These are phyloP conservation scores for Drosophila formosana DNA, from an alignment of 2,888 invertebrate genomes.

Conservation along the genomic window DNA sequence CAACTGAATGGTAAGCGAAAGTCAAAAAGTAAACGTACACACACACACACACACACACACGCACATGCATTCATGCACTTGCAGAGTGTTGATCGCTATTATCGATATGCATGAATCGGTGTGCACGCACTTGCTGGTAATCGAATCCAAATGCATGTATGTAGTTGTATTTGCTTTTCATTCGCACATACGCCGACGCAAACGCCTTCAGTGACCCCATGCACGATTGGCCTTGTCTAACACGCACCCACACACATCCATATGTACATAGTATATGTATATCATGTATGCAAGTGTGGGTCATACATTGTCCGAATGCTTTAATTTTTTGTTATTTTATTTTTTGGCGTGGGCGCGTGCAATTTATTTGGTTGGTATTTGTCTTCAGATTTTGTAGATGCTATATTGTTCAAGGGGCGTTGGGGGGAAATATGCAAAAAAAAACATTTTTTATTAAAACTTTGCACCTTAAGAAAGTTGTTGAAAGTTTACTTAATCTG, in stretches of 20 bases:
- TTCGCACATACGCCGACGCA: slow-evolving; percentile 21
- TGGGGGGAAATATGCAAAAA: background rate
- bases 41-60: background rate
- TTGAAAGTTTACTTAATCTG: background rate
- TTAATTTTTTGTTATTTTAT: slow-evolving; percentile 6
- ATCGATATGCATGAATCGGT: slow-evolving; percentile 26
- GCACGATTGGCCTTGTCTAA: slow-evolving; percentile 51
- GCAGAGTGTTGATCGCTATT: slow-evolving; percentile 36
- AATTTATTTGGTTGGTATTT: slow-evolving; percentile 23
- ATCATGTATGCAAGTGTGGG: slow-evolving; percentile 4
- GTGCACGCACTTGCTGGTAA: slow-evolving; percentile 12
- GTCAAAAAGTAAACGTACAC: slow-evolving; percentile 22
- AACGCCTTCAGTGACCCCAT: slow-evolving; percentile 53
- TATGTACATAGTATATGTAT: slow-evolving; percentile 2
- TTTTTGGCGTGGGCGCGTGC: slow-evolving; percentile 31
- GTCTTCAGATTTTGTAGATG: slow-evolving; percentile 8
- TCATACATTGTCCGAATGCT: slow-evolving; percentile 28
- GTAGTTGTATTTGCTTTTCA: background rate
- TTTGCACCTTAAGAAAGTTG: background rate
- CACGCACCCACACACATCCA: background rate
- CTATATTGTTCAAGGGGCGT: slow-evolving; percentile 5
- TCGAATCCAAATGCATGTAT: slow-evolving; percentile 15
- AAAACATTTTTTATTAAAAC: background rate
- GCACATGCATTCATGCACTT: slow-evolving; percentile 20
- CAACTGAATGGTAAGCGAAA: slow-evolving; percentile 29